Conservation (phyloP, 2,888 invertebrate species). For the Diaprepes abbreviatus region DNA sequence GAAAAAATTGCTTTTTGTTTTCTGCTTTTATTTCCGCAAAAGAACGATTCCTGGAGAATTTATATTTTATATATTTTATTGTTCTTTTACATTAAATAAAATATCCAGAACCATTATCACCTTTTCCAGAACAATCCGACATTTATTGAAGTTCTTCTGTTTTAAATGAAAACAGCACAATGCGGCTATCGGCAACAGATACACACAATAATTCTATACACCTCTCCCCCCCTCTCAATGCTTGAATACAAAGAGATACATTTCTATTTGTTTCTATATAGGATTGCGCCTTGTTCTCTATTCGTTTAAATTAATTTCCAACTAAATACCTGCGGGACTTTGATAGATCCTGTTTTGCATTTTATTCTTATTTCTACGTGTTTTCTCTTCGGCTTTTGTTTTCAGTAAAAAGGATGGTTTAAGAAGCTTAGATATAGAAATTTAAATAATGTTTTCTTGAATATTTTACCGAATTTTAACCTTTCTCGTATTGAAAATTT, state of each 20-base stretch:
- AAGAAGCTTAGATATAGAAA: background rate
- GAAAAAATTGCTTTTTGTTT: too few species aligned
- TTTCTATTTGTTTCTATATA: slow-evolving; percentile 18
- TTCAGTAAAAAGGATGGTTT: background rate
- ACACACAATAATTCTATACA: slow-evolving; percentile 14
- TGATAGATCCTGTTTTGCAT: slow-evolving; percentile 16
- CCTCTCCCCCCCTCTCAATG: background rate
- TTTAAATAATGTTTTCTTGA: slow-evolving; percentile 13
- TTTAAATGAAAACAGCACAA: slow-evolving; percentile 10
- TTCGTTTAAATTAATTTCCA: slow-evolving; percentile 30
- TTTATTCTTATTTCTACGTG: slow-evolving; percentile 8
- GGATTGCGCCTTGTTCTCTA: slow-evolving; percentile 9
- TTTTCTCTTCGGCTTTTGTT: slow-evolving; percentile 1
- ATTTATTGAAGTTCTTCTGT: background rate
- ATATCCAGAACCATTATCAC: background rate
- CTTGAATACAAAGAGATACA: slow-evolving; percentile 17
- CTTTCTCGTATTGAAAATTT: too few species aligned
- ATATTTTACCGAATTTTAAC: background rate
- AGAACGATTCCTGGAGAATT: too few species aligned
- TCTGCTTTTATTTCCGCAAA: too few species aligned
- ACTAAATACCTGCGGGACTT: slow-evolving; percentile 17
- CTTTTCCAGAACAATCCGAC: background rate
- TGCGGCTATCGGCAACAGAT: slow-evolving; percentile 9
- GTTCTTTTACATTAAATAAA: too few species aligned
- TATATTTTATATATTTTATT: too few species aligned